Conservation (phyloP, 2,113 vertebrate genomes). For the Cephalopterus ornatus region DNA sequence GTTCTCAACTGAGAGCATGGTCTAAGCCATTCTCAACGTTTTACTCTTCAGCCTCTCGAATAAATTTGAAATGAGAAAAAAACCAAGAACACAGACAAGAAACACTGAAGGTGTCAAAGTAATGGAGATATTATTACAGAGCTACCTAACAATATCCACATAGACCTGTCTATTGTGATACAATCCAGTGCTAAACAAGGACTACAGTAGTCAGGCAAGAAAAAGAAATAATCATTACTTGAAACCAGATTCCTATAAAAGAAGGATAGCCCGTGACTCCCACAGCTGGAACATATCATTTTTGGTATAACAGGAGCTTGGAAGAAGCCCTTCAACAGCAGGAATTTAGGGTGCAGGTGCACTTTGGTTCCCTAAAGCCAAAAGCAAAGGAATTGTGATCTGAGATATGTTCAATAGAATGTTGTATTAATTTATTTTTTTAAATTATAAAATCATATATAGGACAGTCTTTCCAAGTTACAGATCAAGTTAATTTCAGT, state of each 20-base stretch:
- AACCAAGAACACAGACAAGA: background rate
- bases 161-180: background rate
- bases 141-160: background rate
- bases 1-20: background rate
- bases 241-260: background rate
- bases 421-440: background rate
- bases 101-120: background rate
- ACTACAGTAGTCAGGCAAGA: background rate
- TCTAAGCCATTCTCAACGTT: background rate
- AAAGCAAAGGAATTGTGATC: slow-evolving; percentile 25
- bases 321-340: background rate
- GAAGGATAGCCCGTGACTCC: background rate
- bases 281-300: background rate
- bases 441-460: background rate
- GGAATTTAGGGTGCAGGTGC: background rate
- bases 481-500: slow-evolving; percentile 15
- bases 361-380: background rate
- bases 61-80: background rate
- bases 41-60: background rate
- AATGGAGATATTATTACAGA: background rate
- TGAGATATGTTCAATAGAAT: background rate
- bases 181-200: background rate
- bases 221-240: background rate
- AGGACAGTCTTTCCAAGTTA: background rate
- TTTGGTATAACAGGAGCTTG: background rate